Conservation (phyloP, 1,140 invertebrate genomes). For the Leptinotarsa lineolata region DNA sequence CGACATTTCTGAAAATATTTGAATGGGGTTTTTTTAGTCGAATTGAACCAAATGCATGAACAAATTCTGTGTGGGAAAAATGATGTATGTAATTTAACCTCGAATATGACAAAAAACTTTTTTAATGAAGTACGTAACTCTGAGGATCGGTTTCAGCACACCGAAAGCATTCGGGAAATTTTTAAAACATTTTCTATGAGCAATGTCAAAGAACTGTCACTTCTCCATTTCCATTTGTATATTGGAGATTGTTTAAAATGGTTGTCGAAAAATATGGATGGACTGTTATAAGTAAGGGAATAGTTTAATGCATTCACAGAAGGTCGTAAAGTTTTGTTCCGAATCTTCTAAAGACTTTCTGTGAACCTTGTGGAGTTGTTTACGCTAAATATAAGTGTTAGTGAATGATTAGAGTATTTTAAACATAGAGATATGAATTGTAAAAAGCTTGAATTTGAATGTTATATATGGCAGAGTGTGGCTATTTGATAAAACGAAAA, state of each 20-base stretch:
- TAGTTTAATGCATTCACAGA: conserved; percentile 36
- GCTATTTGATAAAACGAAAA: conserved; percentile 27
- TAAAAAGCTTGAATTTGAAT: conserved; percentile 37
- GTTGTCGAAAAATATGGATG: conserved; percentile 40
- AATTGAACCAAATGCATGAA: too few relatives aligned
- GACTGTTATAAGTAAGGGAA: conserved; percentile 43
- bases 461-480: conserved; percentile 28
- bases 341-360: conserved; percentile 28
- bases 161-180: too few relatives aligned
- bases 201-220: conserved; percentile 16
- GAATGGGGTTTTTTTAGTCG: too few relatives aligned
- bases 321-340: conserved; percentile 9
- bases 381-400: conserved; percentile 44
- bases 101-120: too few relatives aligned
- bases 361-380: conserved; percentile 27
- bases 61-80: too few relatives aligned
- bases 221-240: not conserved
- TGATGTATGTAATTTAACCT: too few relatives aligned
- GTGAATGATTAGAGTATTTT: conserved; percentile 48
- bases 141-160: too few relatives aligned
- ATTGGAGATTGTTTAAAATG: conserved; percentile 45
- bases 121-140: too few relatives aligned
- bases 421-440: conserved; percentile 37
- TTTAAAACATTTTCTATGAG: conserved; percentile 24
- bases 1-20: too few relatives aligned